Evolutionary conservation across 2,888 invertebrate species (phyloP), one percentile per base, ranked within the genome.

Genomic region (Anaspis maculata): DNA sequence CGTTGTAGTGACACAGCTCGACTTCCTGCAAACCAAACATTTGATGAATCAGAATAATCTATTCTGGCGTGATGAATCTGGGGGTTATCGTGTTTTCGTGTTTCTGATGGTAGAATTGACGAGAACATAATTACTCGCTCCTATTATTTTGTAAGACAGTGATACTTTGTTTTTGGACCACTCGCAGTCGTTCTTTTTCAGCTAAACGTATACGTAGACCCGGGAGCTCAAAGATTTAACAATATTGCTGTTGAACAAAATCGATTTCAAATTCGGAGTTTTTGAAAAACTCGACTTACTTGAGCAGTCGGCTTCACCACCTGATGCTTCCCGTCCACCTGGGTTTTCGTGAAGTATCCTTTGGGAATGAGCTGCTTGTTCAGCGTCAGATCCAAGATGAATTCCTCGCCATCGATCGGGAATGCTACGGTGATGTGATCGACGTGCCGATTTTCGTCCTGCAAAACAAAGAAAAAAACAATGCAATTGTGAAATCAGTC

Each of bases 1-100:
- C 91, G 51, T 76, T 72, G 58, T 87, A 87, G 58, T 86, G 83
- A 60, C 87, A 87, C 50, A 80, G 60, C 50, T 80, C 76, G 36
- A 79, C 57, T 52, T 83, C 82, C 83, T 85, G 68, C 34, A 51
- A 32, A 35, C 15, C n/a, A 10, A 3, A 25, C n/a, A n/a, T n/a
- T n/a, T n/a, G 19, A 19, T 5, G 19, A 19, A 19, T 19, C 5
- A 19, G 9, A 19, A 19, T 6, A 6, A 19, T 6, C 5, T 19
- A 6, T 19, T 9, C 19, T 9, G 19, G n/a, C n/a, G n/a, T n/a
- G n/a, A n/a, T n/a, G n/a, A n/a, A n/a, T n/a, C n/a, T n/a, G n/a
- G n/a, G n/a, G n/a, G n/a, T n/a, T n/a, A n/a, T n/a, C n/a, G n/a
- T n/a, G n/a, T n/a, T n/a, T n/a, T n/a, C n/a, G n/a, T n/a, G n/a